These are phyloP conservation scores for Megaptera novaeangliae DNA, from an alignment of 2,113 vertebrate genomes.

Conservation along the genomic window DNA sequence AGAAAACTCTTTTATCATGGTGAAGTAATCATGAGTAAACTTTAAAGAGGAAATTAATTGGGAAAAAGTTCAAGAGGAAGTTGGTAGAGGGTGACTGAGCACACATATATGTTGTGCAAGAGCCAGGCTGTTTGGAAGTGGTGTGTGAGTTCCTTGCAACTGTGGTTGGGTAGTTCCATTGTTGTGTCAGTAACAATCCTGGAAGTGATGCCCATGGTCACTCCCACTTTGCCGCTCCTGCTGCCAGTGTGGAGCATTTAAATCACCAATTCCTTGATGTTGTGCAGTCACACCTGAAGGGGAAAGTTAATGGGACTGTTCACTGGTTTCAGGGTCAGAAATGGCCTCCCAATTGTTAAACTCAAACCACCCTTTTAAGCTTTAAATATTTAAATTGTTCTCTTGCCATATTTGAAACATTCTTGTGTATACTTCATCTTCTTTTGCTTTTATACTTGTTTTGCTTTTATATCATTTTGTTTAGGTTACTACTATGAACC, in stretches of 20 bases:
- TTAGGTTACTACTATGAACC: background rate
- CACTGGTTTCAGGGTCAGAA: background rate
- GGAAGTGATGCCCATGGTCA: background rate
- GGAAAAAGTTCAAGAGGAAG: background rate
- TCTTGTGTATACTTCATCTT: background rate
- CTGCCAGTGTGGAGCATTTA: background rate
- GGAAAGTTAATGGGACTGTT: background rate
- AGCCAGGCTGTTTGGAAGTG: background rate
- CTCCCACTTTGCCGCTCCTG: background rate
- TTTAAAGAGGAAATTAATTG: background rate
- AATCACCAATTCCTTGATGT: background rate
- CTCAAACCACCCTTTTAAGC: background rate
- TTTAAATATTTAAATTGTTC: background rate
- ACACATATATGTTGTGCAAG: fast-evolving
- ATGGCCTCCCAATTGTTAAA: background rate
- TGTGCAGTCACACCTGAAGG: background rate
- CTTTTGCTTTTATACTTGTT: background rate
- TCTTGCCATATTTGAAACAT: background rate
- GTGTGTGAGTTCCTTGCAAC: background rate
- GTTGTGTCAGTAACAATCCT: background rate
- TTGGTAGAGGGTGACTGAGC: background rate
- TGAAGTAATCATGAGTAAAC: background rate
- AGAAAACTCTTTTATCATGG: background rate
- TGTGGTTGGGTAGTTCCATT: too few relatives aligned
- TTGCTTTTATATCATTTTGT: background rate